These are phyloP conservation scores for Acanthopagrus latus DNA, from an alignment of 2,797 vertebrate genomes.

Conservation along the genomic window DNA sequence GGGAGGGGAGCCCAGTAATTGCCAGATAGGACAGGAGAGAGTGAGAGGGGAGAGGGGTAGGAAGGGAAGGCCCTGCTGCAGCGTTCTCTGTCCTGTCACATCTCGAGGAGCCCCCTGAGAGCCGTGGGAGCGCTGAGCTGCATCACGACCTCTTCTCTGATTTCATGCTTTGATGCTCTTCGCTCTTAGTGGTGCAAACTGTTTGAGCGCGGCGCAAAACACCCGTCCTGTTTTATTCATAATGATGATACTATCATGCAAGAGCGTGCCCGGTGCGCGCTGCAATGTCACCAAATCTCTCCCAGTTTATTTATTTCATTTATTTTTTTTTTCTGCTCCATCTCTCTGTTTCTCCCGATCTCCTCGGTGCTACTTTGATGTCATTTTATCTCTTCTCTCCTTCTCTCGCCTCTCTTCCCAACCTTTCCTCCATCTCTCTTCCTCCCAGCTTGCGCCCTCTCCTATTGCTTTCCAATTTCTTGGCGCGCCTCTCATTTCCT, in stretches of 20 bases:
- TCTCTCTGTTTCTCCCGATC: slow-evolving; percentile 9
- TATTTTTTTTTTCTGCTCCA: background rate
- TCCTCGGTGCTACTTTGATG: slow-evolving; percentile 19
- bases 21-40: slow-evolving; percentile 47
- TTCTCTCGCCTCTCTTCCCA: background rate
- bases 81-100: slow-evolving; percentile 78
- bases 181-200: slow-evolving; percentile 65
- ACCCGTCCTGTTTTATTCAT: slow-evolving; percentile 68
- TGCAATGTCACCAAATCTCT: background rate
- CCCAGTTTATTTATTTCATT: slow-evolving; percentile 7
- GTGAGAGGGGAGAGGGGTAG: slow-evolving; percentile 22
- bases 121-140: slow-evolving; percentile 73
- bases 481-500: slow-evolving; percentile 17
- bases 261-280: slow-evolving; percentile 18
- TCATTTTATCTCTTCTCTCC: slow-evolving; percentile 11
- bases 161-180: slow-evolving; percentile 84
- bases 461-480: slow-evolving; percentile 40
- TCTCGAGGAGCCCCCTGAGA: slow-evolving; percentile 74
- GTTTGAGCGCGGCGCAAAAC: slow-evolving; percentile 61
- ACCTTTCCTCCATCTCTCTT: slow-evolving; percentile 26
- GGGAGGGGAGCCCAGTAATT: slow-evolving; percentile 49
- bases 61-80: slow-evolving; percentile 54
- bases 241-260: slow-evolving; percentile 54
- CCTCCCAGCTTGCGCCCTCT: slow-evolving; percentile 34
- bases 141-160: slow-evolving; percentile 80